These are phyloP conservation scores for Campylomormyrus tamandua DNA, from an alignment of 2,113 vertebrate genomes.

Conservation along the genomic window DNA sequence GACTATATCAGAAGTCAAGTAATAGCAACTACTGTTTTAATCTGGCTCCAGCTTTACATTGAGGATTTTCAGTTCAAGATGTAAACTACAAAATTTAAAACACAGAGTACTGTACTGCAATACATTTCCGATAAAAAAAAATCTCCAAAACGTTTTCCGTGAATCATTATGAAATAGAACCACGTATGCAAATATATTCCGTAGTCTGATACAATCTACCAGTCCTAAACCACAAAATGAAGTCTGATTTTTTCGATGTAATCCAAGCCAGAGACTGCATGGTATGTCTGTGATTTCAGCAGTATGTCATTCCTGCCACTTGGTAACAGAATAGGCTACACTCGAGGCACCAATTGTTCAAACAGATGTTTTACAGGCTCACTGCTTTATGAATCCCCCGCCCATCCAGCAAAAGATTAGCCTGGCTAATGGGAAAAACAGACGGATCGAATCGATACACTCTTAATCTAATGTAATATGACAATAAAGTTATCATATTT, in stretches of 20 bases:
- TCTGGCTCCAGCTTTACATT: background rate
- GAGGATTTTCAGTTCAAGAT: background rate
- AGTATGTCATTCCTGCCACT: background rate
- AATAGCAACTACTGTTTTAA: background rate
- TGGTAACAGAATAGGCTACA: background rate
- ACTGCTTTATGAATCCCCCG: background rate
- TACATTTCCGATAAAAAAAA: background rate
- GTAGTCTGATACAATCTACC: background rate
- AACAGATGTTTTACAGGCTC: constrained; percentile 1
- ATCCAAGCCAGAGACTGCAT: background rate
- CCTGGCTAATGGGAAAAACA: background rate
- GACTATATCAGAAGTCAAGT: background rate
- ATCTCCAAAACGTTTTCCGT: background rate
- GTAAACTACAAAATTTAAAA: background rate
- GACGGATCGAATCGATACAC: background rate
- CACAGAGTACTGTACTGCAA: background rate
- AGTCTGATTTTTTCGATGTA: background rate
- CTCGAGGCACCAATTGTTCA: background rate
- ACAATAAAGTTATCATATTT: background rate
- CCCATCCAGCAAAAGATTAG: background rate
- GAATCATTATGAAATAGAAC: background rate
- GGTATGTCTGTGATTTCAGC: background rate
- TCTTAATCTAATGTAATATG: background rate
- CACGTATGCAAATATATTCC: background rate
- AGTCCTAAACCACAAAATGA: background rate